phyloP scores from a whole-genome alignment of 2,888 invertebrate species.

The Halocaridina rubra region DNA sequence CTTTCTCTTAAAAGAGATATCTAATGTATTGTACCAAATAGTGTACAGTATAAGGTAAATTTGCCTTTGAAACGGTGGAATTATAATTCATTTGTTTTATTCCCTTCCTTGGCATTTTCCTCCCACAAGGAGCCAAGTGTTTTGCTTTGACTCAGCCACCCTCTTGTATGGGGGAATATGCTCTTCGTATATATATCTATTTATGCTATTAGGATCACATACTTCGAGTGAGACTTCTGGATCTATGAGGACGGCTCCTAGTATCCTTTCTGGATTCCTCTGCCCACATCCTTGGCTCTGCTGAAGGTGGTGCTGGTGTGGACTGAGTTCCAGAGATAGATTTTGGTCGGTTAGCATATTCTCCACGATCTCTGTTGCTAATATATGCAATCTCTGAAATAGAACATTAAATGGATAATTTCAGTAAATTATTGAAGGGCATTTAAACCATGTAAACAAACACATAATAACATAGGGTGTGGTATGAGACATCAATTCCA shows the following conservation, averaged over 20 bases:
- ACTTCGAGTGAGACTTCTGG: constrained; percentile 33
- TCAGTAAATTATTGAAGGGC: not conserved
- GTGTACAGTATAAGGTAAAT: too few species aligned
- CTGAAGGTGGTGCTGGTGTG: not conserved
- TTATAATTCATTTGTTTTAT: not conserved
- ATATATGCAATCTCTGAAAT: constrained; percentile 28
- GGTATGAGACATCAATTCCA: too few species aligned
- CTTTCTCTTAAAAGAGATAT: too few species aligned
- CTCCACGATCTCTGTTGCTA: constrained; percentile 10
- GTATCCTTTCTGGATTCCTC: not conserved
- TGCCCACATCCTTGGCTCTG: not conserved
- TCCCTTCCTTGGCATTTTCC: not conserved
- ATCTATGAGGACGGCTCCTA: constrained; percentile 9
- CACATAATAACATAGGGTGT: too few species aligned
- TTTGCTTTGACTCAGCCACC: too few species aligned
- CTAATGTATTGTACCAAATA: too few species aligned
- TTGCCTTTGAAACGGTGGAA: not conserved
- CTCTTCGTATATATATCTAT: not conserved
- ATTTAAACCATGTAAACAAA: too few species aligned
- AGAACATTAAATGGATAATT: not conserved
- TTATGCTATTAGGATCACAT: not conserved
- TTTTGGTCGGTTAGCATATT: constrained; percentile 24
- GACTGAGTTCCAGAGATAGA: constrained; percentile 6
- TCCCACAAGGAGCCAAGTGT: not conserved
- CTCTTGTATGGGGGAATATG: too few species aligned